Base-by-base conservation (phyloP, 2,888 invertebrate species). In the Drosophila borborema region DNA sequence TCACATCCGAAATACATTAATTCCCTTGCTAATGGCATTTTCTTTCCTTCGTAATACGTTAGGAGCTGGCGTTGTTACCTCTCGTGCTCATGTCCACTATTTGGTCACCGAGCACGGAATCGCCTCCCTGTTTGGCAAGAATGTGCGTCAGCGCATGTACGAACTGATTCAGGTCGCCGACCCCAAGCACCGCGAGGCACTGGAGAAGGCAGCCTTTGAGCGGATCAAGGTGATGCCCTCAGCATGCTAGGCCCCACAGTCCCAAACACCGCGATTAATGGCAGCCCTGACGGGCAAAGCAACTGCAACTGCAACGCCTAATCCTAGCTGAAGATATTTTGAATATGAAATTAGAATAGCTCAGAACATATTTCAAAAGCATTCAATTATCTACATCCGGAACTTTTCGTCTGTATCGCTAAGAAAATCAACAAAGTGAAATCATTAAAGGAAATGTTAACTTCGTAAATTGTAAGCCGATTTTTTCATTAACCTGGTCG, bases 31-130 rank as follows among this genome's bases (percentile, higher is more conserved):
- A 55, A 54, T 45, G 2, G 12, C 4, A 16, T 16, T 10, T 28
- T 1, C 14, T 36, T 16, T 16, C 7, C 6, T 18, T 14, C 8
- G 12, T 14, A 34, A 34, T 36, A 14, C 3, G 23, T 0, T 92
- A 97, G 98, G 98, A 86, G 98, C 97, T 69, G 98, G 98, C n/a
- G 98, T 99, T 6, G 98, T 98, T 18, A 98, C 98, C 0, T 96
- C 97, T 0, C 95, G 98, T 76, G 98, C 97, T 0, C 98, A 99
- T 92, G 97, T 97, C 0, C 97, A 98, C 92, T 99, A 98, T 92
- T 95, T 99, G 4, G 98, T 98, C 1, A 99, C 99, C 0, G 99
- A 99, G 92, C 95, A 97, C 80, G 99, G 99, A 18, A 96, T 98
- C 80, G 98, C 98, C 0, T 94, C 96, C 66, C 94, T 99, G 55